Evolutionary conservation across 1,140 invertebrate species (phyloP).

Genomic region (Cotesia glomerata): DNA sequence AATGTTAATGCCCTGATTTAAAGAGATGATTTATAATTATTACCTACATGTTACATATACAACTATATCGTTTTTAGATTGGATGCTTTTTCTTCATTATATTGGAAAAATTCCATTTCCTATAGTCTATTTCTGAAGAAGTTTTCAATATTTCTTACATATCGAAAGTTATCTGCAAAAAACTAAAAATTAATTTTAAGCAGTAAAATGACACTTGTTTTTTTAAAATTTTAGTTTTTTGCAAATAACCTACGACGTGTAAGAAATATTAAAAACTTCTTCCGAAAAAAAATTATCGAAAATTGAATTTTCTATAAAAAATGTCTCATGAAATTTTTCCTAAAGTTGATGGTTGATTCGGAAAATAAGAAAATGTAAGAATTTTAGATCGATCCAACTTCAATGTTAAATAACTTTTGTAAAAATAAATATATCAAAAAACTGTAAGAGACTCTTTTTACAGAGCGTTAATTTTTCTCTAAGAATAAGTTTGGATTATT

Average conservation of each 20-base stretch:
- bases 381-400: neutral
- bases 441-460: neutral
- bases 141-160: no score
- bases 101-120: no score
- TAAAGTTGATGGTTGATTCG: neutral
- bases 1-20: no score
- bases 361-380: slow-evolving; percentile 5
- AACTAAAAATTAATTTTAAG: neutral
- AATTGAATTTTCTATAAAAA: no score
- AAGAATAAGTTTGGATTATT: neutral
- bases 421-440: slow-evolving; percentile 5
- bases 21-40: no score
- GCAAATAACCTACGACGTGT: neutral
- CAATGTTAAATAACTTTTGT: neutral
- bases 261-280: neutral
- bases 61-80: no score
- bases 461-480: neutral
- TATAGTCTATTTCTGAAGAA: no score
- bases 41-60: no score
- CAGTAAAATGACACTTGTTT: neutral
- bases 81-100: no score
- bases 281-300: neutral
- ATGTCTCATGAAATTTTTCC: neutral
- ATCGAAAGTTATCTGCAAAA: no score
- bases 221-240: neutral